Percentiles rank a stretch among this genome's conserved stretches.
These are phyloP conservation scores for Stratiomys singularior DNA, from an alignment of 2,888 invertebrate genomes.

Conservation along the genomic window DNA sequence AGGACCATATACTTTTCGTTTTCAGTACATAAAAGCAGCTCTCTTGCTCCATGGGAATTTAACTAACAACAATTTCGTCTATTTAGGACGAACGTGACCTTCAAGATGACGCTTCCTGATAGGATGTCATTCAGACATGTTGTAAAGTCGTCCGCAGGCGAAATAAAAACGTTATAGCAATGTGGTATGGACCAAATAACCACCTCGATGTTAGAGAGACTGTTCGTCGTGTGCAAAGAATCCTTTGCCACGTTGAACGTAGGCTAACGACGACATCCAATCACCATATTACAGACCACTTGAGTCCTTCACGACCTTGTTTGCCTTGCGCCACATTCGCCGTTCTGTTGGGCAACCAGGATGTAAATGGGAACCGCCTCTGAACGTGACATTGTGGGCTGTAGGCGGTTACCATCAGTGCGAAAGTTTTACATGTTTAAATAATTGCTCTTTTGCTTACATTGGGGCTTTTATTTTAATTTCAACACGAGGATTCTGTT, in stretches of 20 bases:
- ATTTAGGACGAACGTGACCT: constrained; percentile 34
- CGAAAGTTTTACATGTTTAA: constrained; percentile 39
- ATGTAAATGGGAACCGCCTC: constrained; percentile 51
- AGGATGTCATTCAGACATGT: constrained; percentile 35
- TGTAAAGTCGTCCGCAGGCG: constrained; percentile 21
- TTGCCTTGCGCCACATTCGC: constrained; percentile 43
- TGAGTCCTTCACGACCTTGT: constrained; percentile 40
- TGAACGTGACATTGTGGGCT: constrained; percentile 50
- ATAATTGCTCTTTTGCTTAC: constrained; percentile 15
- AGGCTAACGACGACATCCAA: constrained; percentile 46
- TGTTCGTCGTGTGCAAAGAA: constrained; percentile 1
- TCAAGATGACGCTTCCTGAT: constrained; percentile 33
- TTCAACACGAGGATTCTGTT: constrained; percentile 23
- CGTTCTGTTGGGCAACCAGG: constrained; percentile 39
- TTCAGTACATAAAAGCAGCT: background rate
- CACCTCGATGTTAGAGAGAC: background rate
- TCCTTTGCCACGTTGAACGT: constrained; percentile 12
- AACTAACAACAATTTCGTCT: background rate
- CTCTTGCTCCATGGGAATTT: background rate
- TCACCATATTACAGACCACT: constrained; percentile 48
- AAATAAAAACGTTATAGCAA: constrained; percentile 33
- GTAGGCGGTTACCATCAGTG: constrained; percentile 48
- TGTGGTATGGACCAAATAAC: constrained; percentile 10
- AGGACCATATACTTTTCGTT: background rate
- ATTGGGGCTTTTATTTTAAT: constrained; percentile 31